These are phyloP conservation scores for Oenanthe oenanthe DNA, from an alignment of 2,113 vertebrate species.

Conservation along the genomic window DNA sequence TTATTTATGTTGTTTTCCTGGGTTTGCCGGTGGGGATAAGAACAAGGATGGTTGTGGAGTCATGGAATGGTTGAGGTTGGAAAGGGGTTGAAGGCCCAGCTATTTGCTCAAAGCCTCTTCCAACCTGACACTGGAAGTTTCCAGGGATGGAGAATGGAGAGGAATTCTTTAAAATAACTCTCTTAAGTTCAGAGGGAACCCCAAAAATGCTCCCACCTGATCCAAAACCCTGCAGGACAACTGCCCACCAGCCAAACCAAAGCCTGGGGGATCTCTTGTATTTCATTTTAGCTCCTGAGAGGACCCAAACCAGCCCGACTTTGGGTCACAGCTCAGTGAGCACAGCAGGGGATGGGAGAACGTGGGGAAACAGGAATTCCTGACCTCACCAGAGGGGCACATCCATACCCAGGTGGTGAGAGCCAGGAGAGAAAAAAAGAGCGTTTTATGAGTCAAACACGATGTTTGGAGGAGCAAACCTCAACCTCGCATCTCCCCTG, in stretches of 20 bases:
- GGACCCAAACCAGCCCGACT: not conserved
- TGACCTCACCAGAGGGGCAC: not conserved
- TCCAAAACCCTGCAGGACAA: fast-evolving
- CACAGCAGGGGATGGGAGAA: not conserved
- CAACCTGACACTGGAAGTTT: fast-evolving
- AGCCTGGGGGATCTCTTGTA: not conserved
- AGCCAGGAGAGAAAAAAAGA: not conserved
- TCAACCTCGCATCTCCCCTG: not conserved
- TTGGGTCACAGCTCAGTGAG: not conserved
- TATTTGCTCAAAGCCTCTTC: not conserved
- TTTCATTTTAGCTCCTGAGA: not conserved
- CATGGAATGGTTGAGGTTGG: not conserved
- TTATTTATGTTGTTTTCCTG: not conserved
- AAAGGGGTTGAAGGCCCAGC: not conserved
- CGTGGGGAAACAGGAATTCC: not conserved
- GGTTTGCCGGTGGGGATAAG: not conserved
- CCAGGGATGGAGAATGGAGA: not conserved
- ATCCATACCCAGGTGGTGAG: not conserved
- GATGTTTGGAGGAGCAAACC: not conserved
- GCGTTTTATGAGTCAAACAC: fast-evolving
- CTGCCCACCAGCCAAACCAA: not conserved
- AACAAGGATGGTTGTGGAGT: not conserved
- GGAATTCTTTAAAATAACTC: not conserved
- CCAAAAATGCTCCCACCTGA: not conserved
- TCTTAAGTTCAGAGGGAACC: too few species aligned